Percentiles rank a stretch among this genome's conserved stretches.
These are phyloP conservation scores for Papilio dardanus DNA, from an alignment of 1,140 invertebrate genomes.

Conservation along the genomic window DNA sequence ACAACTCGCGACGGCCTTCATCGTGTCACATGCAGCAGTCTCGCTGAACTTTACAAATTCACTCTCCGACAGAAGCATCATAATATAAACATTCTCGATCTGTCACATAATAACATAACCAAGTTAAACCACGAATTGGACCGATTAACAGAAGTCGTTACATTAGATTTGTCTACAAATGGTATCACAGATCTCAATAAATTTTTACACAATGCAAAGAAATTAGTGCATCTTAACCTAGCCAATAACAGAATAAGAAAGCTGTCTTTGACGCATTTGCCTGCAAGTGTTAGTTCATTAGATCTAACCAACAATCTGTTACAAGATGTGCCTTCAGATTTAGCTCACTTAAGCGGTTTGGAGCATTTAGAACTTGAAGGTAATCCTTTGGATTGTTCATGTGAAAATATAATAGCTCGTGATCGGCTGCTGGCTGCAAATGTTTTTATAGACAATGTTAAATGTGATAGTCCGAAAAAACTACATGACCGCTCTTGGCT, in stretches of 20 bases:
- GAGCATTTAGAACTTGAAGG: constrained; percentile 83
- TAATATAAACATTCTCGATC: constrained; percentile 82
- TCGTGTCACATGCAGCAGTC: constrained; percentile 71
- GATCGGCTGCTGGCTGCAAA: constrained; percentile 79
- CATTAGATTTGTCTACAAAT: constrained; percentile 83
- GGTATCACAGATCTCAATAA: constrained; percentile 82
- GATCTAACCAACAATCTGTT: constrained; percentile 85
- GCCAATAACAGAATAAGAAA: constrained; percentile 83
- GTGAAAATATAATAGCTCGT: constrained; percentile 82
- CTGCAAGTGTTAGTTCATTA: constrained; percentile 84
- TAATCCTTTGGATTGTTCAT: constrained; percentile 84
- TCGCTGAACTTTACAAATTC: constrained; percentile 75
- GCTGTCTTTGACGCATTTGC: constrained; percentile 79
- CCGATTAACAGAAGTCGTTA: constrained; percentile 82
- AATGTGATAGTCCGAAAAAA: constrained; percentile 80
- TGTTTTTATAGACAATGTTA: constrained; percentile 82
- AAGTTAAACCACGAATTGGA: constrained; percentile 82
- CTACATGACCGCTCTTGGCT: constrained; percentile 81
- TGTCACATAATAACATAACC: constrained; percentile 83
- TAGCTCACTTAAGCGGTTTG: constrained; percentile 79
- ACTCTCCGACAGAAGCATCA: constrained; percentile 78
- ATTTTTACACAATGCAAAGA: constrained; percentile 81
- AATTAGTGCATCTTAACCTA: constrained; percentile 83
- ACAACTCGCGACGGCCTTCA: constrained; percentile 75
- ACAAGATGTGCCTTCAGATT: constrained; percentile 82